Percentiles rank a stretch among this genome's conserved stretches.
These are phyloP conservation scores for Pteruthius melanotis DNA, from an alignment of 2,113 vertebrate species.

Conservation along the genomic window DNA sequence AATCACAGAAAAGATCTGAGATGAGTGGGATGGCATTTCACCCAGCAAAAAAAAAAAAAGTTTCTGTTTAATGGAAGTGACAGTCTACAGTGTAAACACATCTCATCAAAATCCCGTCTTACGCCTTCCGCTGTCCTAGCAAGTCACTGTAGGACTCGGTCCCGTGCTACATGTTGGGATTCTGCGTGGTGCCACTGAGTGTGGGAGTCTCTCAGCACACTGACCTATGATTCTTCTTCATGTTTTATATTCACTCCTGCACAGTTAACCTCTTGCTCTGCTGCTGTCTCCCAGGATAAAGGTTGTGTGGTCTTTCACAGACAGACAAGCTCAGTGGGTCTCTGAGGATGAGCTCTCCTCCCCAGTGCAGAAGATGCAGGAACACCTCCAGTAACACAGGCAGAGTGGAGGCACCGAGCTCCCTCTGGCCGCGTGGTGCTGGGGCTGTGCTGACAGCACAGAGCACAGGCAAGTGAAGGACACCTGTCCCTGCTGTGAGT, in stretches of 20 bases:
- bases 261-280: neutral
- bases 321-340: neutral
- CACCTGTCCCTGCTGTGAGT: neutral
- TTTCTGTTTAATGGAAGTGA: constrained; percentile 47
- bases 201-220: neutral
- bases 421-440: neutral
- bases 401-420: neutral
- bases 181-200: neutral
- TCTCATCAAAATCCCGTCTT: constrained; percentile 12
- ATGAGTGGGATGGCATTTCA: constrained; percentile 54
- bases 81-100: constrained; percentile 9
- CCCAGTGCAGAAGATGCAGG: neutral
- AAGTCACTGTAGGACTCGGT: neutral
- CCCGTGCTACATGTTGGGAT: neutral
- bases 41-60: neutral
- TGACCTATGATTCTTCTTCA: neutral
- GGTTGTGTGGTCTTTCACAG: neutral
- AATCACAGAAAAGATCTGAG: constrained; percentile 25
- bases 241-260: neutral
- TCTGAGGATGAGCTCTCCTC: neutral
- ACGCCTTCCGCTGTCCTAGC: neutral
- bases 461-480: neutral
- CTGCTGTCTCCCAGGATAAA: neutral
- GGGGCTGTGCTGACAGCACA: neutral
- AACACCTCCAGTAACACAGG: neutral